Conservation (phyloP, 2,113 vertebrate genomes). For the Plecotus auritus region DNA sequence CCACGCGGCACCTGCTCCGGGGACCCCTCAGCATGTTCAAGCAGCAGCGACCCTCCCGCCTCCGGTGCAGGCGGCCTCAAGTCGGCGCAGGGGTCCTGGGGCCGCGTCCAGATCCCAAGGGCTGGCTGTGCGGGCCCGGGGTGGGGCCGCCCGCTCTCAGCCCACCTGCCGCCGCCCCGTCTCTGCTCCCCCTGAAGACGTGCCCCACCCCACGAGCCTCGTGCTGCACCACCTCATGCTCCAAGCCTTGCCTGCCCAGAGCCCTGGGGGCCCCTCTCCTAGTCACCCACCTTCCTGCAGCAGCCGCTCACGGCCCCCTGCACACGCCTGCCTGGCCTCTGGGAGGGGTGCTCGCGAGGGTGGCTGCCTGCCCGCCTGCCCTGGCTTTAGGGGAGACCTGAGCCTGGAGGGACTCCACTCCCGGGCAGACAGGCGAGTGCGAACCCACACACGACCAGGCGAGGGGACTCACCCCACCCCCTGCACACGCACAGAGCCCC, state of each 20-base stretch:
- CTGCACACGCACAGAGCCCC: accelerated
- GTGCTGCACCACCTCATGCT: accelerated
- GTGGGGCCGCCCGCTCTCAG: not conserved
- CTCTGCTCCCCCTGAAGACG: not conserved
- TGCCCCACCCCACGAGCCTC: not conserved
- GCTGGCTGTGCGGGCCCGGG: not conserved
- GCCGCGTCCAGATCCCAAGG: not conserved
- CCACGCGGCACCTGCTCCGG: not conserved
- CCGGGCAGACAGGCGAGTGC: not conserved
- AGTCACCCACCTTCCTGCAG: not conserved
- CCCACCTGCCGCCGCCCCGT: accelerated
- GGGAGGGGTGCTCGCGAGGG: too few species aligned
- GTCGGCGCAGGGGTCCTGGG: accelerated
- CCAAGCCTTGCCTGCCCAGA: not conserved
- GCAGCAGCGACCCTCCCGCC: too few species aligned
- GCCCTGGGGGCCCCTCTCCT: not conserved
- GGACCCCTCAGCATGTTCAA: not conserved
- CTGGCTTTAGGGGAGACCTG: not conserved
- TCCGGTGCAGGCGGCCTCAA: not conserved
- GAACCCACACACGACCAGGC: not conserved
- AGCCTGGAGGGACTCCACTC: not conserved
- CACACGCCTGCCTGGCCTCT: not conserved
- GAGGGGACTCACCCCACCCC: accelerated
- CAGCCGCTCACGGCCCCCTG: too few species aligned
- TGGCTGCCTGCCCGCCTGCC: not conserved